A percentile compares a stretch with the other conserved stretches of the same genome.
phyloP scores from a whole-genome alignment of 2,113 vertebrate genomes.

The Pelvicachromis taeniatus region DNA sequence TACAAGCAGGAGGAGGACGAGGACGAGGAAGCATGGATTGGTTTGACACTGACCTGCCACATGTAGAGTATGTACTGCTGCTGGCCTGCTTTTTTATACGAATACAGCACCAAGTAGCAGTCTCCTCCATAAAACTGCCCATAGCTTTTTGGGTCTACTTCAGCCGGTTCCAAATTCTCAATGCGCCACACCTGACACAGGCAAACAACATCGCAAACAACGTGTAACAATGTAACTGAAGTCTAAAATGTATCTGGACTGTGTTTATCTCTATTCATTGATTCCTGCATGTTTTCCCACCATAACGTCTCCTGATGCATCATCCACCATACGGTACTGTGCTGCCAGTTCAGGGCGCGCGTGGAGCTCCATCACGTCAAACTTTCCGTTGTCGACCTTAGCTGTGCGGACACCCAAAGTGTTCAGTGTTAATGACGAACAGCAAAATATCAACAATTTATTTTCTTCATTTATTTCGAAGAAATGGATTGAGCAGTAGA shows the following conservation, averaged over 20 bases:
- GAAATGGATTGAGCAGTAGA: neutral
- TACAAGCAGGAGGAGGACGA: neutral
- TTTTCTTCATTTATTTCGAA: neutral
- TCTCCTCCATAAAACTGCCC: constrained; percentile 91
- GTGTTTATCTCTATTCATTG: neutral
- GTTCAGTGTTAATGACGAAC: neutral
- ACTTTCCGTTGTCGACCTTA: constrained; percentile 85
- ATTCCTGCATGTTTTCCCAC: constrained; percentile 46
- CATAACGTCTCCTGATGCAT: constrained; percentile 81
- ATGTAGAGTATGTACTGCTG: constrained; percentile 85
- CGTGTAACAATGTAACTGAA: neutral
- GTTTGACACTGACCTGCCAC: constrained; percentile 79
- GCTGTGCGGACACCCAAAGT: constrained; percentile 56
- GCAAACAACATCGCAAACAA: neutral
- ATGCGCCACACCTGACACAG: constrained; percentile 82
- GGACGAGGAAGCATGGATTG: neutral
- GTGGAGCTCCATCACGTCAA: constrained; percentile 82
- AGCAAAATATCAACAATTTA: neutral
- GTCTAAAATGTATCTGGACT: neutral
- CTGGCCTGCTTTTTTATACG: constrained; percentile 74
- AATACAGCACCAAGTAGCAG: constrained; percentile 87
- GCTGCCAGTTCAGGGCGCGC: constrained; percentile 84
- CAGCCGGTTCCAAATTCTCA: constrained; percentile 79
- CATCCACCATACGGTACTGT: constrained; percentile 86
- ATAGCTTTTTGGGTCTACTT: constrained; percentile 72